Evolutionary conservation across 1,140 invertebrate genomes (phyloP).

Genomic region (Pissodes strobi): DNA sequence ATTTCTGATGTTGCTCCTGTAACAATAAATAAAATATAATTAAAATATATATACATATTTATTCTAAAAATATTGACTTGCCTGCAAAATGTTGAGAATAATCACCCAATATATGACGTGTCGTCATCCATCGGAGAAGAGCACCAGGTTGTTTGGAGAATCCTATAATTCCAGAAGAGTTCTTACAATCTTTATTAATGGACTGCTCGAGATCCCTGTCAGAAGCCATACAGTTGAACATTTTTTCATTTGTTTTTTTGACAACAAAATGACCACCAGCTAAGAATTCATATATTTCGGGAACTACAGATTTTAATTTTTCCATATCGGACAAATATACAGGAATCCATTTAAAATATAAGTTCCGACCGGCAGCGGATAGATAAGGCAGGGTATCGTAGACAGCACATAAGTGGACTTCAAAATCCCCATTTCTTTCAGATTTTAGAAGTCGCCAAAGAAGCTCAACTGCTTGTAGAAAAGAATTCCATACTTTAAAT

Average conservation of each 20-base stretch:
- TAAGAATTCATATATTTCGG: constrained; percentile 10
- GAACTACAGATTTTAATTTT: no score
- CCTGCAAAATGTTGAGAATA: constrained; percentile 6
- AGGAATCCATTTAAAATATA: constrained; percentile 21
- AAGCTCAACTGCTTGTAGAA: no score
- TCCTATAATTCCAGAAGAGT: constrained; percentile 2
- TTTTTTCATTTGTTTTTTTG: constrained; percentile 26
- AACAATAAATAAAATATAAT: no score
- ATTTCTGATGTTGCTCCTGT: no score
- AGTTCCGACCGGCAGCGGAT: constrained; percentile 6
- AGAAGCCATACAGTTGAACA: constrained; percentile 17
- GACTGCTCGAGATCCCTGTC: constrained; percentile 14
- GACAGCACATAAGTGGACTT: no score
- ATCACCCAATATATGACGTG: not conserved
- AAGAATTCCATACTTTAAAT: no score
- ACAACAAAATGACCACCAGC: constrained; percentile 21
- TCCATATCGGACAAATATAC: constrained; percentile 15
- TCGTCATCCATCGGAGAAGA: constrained; percentile 7
- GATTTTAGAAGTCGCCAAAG: no score
- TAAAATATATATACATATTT: not conserved
- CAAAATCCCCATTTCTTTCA: no score
- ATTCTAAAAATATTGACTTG: not conserved
- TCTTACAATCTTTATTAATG: constrained; percentile 15
- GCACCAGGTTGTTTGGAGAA: constrained; percentile 15
- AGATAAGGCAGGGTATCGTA: no score